A percentile compares a stretch with the other conserved stretches of the same genome.
These are phyloP conservation scores for Alca torda DNA, from an alignment of 2,797 vertebrate genomes.

Conservation along the genomic window DNA sequence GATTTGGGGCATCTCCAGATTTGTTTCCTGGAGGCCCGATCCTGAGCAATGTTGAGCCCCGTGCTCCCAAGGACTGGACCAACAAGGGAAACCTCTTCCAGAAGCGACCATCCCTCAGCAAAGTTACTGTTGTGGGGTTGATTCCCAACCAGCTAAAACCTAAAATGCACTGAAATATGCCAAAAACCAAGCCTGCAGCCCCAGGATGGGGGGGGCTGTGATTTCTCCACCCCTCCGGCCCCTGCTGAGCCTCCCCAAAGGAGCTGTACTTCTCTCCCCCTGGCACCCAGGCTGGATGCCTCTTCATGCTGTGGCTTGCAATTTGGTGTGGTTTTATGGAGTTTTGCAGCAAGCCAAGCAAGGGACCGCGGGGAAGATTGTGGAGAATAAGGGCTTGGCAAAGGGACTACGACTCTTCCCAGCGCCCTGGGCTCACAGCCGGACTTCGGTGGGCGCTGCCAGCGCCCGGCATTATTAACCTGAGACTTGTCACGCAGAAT, in stretches of 20 bases:
- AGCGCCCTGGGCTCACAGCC: not conserved
- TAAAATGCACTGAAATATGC: not conserved
- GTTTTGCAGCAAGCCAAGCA: not conserved
- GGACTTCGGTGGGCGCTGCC: not conserved
- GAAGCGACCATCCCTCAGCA: not conserved
- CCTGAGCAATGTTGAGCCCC: not conserved
- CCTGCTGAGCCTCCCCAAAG: not conserved
- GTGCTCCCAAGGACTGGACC: not conserved
- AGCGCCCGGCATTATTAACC: conserved; percentile 38
- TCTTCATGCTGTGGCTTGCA: not conserved
- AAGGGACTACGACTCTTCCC: not conserved
- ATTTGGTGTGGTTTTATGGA: not conserved
- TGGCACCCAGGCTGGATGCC: not conserved
- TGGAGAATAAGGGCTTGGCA: conserved; percentile 23
- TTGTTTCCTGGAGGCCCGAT: not conserved
- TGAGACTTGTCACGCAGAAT: conserved; percentile 7
- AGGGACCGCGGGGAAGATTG: not conserved
- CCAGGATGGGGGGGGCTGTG: not conserved
- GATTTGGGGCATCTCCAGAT: not conserved
- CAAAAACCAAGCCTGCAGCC: not conserved
- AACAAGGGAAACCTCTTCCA: not conserved
- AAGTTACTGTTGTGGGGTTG: not conserved
- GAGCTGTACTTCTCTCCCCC: not conserved
- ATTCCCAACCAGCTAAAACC: not conserved
- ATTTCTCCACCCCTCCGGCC: not conserved